Conservation (phyloP, 2,113 vertebrate species). For the Oxygymnocypris stewartii region DNA sequence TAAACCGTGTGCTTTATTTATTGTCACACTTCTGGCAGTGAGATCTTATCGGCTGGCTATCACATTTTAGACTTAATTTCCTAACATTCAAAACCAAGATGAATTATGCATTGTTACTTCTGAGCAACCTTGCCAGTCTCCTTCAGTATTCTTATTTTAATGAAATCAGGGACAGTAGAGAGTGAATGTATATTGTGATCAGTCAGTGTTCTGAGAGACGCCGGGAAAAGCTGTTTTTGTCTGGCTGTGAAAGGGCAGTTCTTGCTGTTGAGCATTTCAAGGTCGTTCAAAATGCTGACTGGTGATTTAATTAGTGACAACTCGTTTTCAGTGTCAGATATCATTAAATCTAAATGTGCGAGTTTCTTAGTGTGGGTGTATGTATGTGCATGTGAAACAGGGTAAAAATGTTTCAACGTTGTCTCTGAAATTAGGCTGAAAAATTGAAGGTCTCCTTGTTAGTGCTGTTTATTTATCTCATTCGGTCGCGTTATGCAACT, state of each 20-base stretch:
- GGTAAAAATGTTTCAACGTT: neutral
- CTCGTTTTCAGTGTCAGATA: slow-evolving; percentile 63
- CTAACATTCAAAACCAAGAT: slow-evolving; percentile 40
- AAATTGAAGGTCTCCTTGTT: slow-evolving; percentile 14
- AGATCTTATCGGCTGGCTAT: slow-evolving; percentile 52
- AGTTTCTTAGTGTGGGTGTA: slow-evolving; percentile 44
- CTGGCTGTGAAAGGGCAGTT: slow-evolving; percentile 1
- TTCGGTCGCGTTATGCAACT: neutral
- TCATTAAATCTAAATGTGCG: slow-evolving; percentile 56
- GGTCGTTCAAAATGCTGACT: slow-evolving; percentile 65
- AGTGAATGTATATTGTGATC: slow-evolving; percentile 46
- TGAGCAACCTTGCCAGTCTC: neutral
- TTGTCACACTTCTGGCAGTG: slow-evolving; percentile 54
- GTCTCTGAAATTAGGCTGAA: neutral
- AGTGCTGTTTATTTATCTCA: neutral
- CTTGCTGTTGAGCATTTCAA: slow-evolving; percentile 54
- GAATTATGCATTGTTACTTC: slow-evolving; percentile 51
- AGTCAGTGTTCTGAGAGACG: neutral
- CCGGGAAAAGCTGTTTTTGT: slow-evolving; percentile 1
- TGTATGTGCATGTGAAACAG: neutral
- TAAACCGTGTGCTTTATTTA: slow-evolving; percentile 51
- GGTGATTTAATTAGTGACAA: slow-evolving; percentile 65
- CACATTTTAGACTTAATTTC: neutral
- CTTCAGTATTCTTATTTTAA: slow-evolving; percentile 40
- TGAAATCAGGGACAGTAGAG: slow-evolving; percentile 42